These are phyloP conservation scores for Epistrophe eligans DNA, from an alignment of 2,888 invertebrate genomes.

Conservation along the genomic window DNA sequence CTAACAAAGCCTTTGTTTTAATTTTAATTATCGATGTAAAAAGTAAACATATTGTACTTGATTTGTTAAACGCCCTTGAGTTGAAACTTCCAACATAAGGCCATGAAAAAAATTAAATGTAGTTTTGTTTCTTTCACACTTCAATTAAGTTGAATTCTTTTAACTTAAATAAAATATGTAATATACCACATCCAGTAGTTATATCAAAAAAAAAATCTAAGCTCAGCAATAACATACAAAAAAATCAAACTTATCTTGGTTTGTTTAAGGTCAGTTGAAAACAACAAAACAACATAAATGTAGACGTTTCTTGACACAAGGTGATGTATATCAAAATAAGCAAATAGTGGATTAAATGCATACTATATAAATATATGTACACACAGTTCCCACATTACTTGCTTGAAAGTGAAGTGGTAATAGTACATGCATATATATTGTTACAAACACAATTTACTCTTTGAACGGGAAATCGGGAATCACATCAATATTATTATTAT, in stretches of 20 bases:
- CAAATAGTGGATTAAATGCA: background rate
- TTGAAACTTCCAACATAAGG: background rate
- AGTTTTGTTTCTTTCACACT: background rate
- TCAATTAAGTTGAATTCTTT: background rate
- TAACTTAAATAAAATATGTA: background rate
- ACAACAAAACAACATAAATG: background rate
- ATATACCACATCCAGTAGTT: background rate
- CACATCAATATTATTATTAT: slow-evolving; percentile 3
- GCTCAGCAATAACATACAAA: background rate
- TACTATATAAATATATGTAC: background rate
- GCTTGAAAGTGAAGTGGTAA: too few species aligned
- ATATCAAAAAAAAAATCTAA: background rate
- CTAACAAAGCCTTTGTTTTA: background rate
- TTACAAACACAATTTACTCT: too few species aligned
- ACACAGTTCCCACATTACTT: background rate
- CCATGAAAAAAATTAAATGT: background rate
- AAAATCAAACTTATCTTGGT: background rate
- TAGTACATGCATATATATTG: too few species aligned
- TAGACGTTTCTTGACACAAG: background rate
- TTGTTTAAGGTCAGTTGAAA: background rate
- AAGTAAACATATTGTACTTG: background rate
- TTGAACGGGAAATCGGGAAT: background rate
- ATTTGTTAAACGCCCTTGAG: background rate
- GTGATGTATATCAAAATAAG: background rate
- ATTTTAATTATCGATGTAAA: background rate